Percentiles rank a stretch among this genome's conserved stretches.
Conservation (phyloP, 35 echinoderm and acorn worm genomes). For the Diadema setosum region DNA sequence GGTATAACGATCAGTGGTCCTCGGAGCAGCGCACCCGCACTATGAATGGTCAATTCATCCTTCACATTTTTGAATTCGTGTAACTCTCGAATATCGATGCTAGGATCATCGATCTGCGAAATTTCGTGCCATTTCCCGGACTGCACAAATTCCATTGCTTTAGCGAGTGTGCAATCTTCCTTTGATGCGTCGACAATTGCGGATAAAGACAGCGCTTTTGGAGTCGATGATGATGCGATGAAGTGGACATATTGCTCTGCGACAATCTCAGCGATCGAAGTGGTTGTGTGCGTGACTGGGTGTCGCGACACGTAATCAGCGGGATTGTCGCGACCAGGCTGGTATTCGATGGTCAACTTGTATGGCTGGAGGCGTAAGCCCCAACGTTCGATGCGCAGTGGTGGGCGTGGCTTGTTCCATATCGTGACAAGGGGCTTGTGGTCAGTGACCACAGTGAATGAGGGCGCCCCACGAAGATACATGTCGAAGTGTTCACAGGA, state of each 20-base stretch:
- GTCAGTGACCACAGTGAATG: conserved; percentile 27
- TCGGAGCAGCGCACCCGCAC: not conserved
- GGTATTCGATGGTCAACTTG: not conserved
- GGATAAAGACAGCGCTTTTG: conserved; percentile 10
- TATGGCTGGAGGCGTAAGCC: not conserved
- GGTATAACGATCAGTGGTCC: not conserved
- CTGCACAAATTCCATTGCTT: not conserved
- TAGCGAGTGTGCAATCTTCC: not conserved
- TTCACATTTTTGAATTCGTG: not conserved
- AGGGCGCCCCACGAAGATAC: conserved; percentile 32
- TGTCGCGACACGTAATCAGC: conserved; percentile 59
- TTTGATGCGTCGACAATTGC: not conserved
- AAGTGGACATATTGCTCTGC: conserved; percentile 45
- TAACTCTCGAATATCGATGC: not conserved
- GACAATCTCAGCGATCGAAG: not conserved
- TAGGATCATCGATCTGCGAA: not conserved
- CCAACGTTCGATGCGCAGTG: conserved; percentile 26
- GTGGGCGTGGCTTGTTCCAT: not conserved
- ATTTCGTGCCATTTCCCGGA: not conserved
- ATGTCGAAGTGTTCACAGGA: conserved; percentile 25
- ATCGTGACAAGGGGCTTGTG: conserved; percentile 39
- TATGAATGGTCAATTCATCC: not conserved
- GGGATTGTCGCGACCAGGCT: not conserved
- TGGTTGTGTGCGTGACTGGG: not conserved
- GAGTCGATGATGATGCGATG: not conserved